A percentile compares a stretch with the other conserved stretches of the same genome.
Evolutionary conservation across 1,140 invertebrate species (phyloP).

Genomic region (Leguminivora glycinivorella): DNA sequence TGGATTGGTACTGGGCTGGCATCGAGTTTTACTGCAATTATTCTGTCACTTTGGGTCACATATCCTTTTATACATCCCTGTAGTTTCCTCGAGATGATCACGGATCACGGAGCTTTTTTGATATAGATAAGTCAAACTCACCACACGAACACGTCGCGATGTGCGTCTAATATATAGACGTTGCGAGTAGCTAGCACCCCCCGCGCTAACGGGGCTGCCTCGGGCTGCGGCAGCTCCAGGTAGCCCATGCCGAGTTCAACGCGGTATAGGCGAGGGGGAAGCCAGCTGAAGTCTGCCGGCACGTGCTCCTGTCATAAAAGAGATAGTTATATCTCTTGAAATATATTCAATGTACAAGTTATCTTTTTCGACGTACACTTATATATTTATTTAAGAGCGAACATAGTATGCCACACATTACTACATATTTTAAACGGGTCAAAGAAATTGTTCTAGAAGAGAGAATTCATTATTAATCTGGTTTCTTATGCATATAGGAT

Average conservation of each 20-base stretch:
- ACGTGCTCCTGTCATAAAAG: constrained; percentile 86
- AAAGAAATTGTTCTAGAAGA: too few species aligned
- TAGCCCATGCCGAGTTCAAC: constrained; percentile 99
- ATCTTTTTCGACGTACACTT: too few species aligned
- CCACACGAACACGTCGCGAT: constrained; percentile 99
- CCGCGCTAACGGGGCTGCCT: constrained; percentile 88
- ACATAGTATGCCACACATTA: too few species aligned
- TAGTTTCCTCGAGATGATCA: not conserved
- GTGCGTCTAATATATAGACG: constrained; percentile 98
- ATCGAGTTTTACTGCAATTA: not conserved
- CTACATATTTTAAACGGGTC: too few species aligned
- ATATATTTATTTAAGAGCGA: too few species aligned
- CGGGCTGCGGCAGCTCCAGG: constrained; percentile 97
- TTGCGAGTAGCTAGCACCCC: constrained; percentile 93
- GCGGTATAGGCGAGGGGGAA: constrained; percentile 92
- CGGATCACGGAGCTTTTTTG: too few species aligned
- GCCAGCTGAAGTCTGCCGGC: constrained; percentile 86
- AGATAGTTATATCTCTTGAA: too few species aligned
- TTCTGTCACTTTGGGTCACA: constrained; percentile 1
- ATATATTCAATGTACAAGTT: too few species aligned
- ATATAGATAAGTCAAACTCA: too few species aligned
- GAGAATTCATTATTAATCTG: too few species aligned
- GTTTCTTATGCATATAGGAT: too few species aligned
- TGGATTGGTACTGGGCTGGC: not conserved
- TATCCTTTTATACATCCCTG: not conserved